Evolutionary conservation across 1,140 invertebrate species (phyloP).

Genomic region (Himalopsyche phryganea): DNA sequence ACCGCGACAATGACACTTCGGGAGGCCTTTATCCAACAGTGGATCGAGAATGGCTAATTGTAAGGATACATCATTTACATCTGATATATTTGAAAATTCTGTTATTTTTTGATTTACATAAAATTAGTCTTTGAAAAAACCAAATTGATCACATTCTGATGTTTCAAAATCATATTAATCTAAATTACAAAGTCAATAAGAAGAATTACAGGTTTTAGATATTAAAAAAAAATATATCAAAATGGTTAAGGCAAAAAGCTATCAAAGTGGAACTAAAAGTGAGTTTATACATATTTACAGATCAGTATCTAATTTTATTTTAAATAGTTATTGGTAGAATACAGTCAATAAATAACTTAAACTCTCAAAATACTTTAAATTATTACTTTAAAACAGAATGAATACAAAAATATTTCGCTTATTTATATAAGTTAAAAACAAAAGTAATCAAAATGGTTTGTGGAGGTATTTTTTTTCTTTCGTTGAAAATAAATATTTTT

Average conservation of each 20-base stretch:
- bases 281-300: conserved; percentile 25
- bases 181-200: too few relatives aligned
- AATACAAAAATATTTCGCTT: background rate
- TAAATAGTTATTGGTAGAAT: conserved; percentile 23
- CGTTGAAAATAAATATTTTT: background rate
- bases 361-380: background rate
- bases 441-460: conserved; percentile 4
- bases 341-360: conserved; percentile 21
- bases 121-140: too few relatives aligned
- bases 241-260: conserved; percentile 14
- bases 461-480: too few relatives aligned
- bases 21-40: too few relatives aligned
- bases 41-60: too few relatives aligned
- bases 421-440: too few relatives aligned
- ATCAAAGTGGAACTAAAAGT: background rate
- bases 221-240: conserved; percentile 29
- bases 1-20: background rate
- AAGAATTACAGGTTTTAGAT: conserved; percentile 31
- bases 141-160: background rate
- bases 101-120: too few relatives aligned
- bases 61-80: too few relatives aligned
- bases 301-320: conserved; percentile 8
- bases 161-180: conserved; percentile 5
- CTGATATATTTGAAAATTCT: background rate
- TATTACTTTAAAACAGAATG: too few relatives aligned